Percentiles rank a stretch among this genome's conserved stretches.
These are phyloP conservation scores for Himalopsyche tibetana DNA, from an alignment of 2,888 invertebrate species.

Conservation along the genomic window DNA sequence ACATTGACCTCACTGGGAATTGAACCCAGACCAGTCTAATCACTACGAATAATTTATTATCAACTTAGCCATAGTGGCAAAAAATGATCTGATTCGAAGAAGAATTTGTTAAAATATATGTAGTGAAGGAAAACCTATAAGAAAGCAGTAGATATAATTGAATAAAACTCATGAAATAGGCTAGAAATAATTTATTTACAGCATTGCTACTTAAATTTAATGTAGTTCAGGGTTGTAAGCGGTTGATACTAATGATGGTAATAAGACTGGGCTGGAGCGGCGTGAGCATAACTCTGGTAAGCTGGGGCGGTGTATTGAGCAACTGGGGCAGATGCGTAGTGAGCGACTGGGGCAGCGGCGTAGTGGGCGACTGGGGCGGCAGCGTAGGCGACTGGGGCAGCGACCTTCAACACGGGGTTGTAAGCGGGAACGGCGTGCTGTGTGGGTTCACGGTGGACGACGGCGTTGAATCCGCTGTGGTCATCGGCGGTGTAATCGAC, in stretches of 20 bases:
- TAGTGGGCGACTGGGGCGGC: conserved; percentile 49
- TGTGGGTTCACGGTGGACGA: conserved; percentile 54
- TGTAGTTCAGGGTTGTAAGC: background rate
- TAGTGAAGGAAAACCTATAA: too few relatives aligned
- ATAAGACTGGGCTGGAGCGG: conserved; percentile 49
- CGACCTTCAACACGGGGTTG: conserved; percentile 49
- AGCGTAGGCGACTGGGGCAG: conserved; percentile 51
- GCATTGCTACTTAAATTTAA: background rate
- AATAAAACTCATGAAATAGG: conserved; percentile 8
- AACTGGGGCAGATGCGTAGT: conserved; percentile 48
- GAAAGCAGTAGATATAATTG: too few relatives aligned
- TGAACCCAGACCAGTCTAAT: too few relatives aligned
- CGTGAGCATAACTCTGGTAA: conserved; percentile 4
- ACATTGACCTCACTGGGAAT: too few relatives aligned
- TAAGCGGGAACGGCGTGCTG: conserved; percentile 56
- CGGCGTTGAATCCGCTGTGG: conserved; percentile 55
- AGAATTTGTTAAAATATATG: too few relatives aligned
- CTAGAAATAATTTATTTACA: conserved; percentile 26
- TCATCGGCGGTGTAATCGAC: conserved; percentile 59
- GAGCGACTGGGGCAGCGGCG: conserved; percentile 41
- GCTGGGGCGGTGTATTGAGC: conserved; percentile 49
- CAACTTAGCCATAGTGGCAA: too few relatives aligned
- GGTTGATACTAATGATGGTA: conserved; percentile 38
- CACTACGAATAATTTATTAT: too few relatives aligned
- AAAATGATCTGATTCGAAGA: too few relatives aligned